These are phyloP conservation scores for Pseudocheirus occidentalis DNA, from an alignment of 2,797 vertebrate genomes.

Conservation along the genomic window DNA sequence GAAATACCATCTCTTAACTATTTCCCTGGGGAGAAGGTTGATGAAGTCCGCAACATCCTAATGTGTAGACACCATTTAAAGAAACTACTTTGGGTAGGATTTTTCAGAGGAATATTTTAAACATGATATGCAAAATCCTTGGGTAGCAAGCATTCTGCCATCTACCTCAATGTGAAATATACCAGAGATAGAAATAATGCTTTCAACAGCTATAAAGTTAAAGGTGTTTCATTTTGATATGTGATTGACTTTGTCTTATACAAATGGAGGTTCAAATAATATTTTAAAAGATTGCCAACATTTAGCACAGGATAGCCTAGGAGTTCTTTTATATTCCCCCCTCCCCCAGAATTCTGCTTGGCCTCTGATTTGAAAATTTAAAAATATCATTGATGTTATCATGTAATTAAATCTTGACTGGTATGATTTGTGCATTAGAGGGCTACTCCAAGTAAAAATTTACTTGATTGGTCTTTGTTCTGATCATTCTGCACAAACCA, in stretches of 20 bases:
- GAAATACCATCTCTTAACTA: conserved; percentile 40
- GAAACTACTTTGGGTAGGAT: conserved; percentile 22
- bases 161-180: conserved; percentile 57
- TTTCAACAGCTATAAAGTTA: conserved; percentile 41
- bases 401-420: background rate
- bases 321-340: background rate
- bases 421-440: background rate
- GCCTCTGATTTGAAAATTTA: conserved; percentile 6
- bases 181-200: conserved; percentile 17
- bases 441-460: background rate
- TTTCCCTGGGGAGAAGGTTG: conserved; percentile 16
- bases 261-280: conserved; percentile 19
- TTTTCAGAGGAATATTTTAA: conserved; percentile 51
- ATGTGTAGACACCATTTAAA: conserved; percentile 13
- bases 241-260: conserved; percentile 26
- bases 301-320: background rate
- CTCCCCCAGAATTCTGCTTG: background rate
- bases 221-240: background rate
- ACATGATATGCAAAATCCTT: background rate
- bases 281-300: conserved; percentile 37
- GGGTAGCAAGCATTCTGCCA: conserved; percentile 27
- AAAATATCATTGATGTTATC: background rate
- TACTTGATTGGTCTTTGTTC: background rate
- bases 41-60: conserved; percentile 37
- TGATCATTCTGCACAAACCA: background rate